These are phyloP conservation scores for Sebastiscus albofasciatus DNA, from an alignment of 2,797 vertebrate genomes.

Conservation along the genomic window DNA sequence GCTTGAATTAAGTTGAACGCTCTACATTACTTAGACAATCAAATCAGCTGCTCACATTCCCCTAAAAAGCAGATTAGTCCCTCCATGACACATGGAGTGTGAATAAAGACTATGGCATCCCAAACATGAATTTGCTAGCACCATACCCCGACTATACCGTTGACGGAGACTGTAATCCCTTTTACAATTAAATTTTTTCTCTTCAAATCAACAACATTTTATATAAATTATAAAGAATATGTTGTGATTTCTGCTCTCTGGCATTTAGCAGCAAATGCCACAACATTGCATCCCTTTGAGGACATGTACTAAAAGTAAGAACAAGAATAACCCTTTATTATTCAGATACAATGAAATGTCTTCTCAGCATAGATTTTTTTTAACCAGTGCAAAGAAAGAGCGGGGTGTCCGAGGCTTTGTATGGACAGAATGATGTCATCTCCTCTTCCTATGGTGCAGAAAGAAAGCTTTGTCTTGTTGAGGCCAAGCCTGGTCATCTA, in stretches of 20 bases:
- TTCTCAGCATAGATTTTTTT: constrained; percentile 38
- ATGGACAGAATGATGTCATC: constrained; percentile 81
- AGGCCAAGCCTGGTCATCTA: constrained; percentile 64
- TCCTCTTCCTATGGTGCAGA: constrained; percentile 82
- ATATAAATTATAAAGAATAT: background rate
- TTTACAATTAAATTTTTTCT: background rate
- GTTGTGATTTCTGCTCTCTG: background rate
- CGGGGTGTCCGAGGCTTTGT: constrained; percentile 74
- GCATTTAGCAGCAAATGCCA: constrained; percentile 9
- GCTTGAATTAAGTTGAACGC: background rate
- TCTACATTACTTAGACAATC: background rate
- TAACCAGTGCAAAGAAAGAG: constrained; percentile 54
- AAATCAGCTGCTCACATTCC: background rate
- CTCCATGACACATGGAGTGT: background rate
- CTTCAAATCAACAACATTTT: background rate
- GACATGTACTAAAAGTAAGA: constrained; percentile 22
- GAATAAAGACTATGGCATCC: background rate
- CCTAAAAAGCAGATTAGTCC: background rate
- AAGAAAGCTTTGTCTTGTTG: constrained; percentile 80
- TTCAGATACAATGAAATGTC: constrained; percentile 58
- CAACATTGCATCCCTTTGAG: constrained; percentile 24
- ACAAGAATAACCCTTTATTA: constrained; percentile 46
- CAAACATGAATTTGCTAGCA: background rate
- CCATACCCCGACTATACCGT: background rate
- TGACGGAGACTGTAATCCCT: background rate